Conservation (phyloP, 2,113 vertebrate species). For the Oncorhynchus keta region DNA sequence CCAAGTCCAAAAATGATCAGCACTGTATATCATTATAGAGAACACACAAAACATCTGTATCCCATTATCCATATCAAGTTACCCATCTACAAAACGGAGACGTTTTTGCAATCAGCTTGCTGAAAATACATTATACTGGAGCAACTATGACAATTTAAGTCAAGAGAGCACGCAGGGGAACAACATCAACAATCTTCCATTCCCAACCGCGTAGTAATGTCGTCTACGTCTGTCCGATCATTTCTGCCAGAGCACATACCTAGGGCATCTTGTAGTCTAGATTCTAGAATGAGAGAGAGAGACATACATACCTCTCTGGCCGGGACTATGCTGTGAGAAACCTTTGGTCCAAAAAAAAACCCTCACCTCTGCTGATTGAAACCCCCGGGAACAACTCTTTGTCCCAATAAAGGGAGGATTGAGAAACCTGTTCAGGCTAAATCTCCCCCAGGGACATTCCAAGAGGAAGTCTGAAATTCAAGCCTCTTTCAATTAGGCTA, state of each 20-base stretch:
- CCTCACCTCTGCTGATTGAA: conserved; percentile 21
- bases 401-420: conserved; percentile 65
- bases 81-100: no score
- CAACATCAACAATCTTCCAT: no score
- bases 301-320: conserved; percentile 25
- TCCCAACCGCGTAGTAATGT: not conserved
- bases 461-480: not conserved
- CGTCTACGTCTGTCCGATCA: not conserved
- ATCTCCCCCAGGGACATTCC: conserved; percentile 46
- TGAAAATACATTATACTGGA: no score
- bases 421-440: conserved; percentile 42
- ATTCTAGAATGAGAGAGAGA: not conserved
- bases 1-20: no score
- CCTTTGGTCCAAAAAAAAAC: conserved; percentile 16
- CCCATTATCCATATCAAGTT: no score
- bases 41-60: no score
- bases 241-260: not conserved
- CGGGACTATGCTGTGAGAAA: conserved; percentile 19
- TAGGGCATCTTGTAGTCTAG: not conserved
- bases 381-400: conserved; percentile 29
- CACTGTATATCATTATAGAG: no score
- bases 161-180: no score
- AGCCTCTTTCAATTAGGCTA: conserved; percentile 1
- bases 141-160: no score
- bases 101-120: no score